Conservation (phyloP, 2,797 vertebrate genomes). For the Anolis apletophallus region DNA sequence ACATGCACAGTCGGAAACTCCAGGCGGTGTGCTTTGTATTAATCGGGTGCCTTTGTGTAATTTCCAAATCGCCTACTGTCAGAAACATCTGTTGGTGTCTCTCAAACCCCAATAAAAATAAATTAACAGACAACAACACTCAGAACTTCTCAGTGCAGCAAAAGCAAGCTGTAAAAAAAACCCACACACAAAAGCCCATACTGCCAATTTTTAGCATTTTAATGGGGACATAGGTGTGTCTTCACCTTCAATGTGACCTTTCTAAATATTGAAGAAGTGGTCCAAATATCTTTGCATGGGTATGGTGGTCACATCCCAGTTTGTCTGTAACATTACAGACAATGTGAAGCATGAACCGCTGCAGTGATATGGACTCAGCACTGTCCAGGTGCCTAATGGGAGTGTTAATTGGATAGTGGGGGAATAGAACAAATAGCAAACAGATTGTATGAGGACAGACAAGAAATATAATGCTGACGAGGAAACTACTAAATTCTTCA, state of each 20-base stretch:
- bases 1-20: background rate
- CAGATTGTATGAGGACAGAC: background rate
- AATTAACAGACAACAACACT: constrained; percentile 20
- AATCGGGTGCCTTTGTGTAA: constrained; percentile 30
- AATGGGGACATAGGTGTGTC: background rate
- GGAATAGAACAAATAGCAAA: background rate
- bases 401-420: constrained; percentile 46
- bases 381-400: constrained; percentile 55
- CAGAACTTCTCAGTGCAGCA: constrained; percentile 32
- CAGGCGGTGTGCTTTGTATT: constrained; percentile 25
- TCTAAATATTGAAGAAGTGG: constrained; percentile 5
- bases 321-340: background rate
- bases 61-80: constrained; percentile 32
- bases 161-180: background rate
- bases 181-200: accelerated
- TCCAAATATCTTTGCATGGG: background rate
- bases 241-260: background rate
- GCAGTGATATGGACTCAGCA: constrained; percentile 28
- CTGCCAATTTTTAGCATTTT: constrained; percentile 16
- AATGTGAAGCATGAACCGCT: constrained; percentile 26
- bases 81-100: constrained; percentile 14
- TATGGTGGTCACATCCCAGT: background rate
- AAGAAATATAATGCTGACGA: background rate
- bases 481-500: background rate
- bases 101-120: background rate